Conservation (phyloP, 2,888 invertebrate genomes). For the Eugnorisma glareosa region DNA sequence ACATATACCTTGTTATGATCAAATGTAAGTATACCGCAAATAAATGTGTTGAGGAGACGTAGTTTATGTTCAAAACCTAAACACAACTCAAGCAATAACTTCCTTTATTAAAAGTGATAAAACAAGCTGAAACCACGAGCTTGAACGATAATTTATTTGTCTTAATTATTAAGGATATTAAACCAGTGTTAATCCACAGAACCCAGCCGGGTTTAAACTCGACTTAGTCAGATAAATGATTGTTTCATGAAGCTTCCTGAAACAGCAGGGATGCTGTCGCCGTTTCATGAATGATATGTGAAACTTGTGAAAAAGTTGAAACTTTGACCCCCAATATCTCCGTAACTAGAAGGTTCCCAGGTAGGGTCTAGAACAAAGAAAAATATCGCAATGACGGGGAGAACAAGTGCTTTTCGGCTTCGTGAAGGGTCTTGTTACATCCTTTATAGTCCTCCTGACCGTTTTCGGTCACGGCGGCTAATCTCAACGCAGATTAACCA, state of each 20-base stretch:
- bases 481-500: too few relatives aligned
- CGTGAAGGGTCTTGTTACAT: too few relatives aligned
- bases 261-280: constrained; percentile 39
- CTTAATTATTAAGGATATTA: constrained; percentile 58
- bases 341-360: too few relatives aligned
- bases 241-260: constrained; percentile 59
- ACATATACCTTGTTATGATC: neutral
- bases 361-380: too few relatives aligned
- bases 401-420: too few relatives aligned
- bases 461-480: too few relatives aligned
- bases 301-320: too few relatives aligned
- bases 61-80: neutral
- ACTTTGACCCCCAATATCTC: too few relatives aligned
- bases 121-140: constrained; percentile 27
- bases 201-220: constrained; percentile 54
- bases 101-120: constrained; percentile 21
- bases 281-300: too few relatives aligned
- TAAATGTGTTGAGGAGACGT: neutral
- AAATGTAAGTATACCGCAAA: too few relatives aligned
- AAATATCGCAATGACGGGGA: too few relatives aligned
- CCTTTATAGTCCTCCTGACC: too few relatives aligned
- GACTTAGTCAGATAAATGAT: constrained; percentile 60
- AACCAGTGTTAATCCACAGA: constrained; percentile 60
- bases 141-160: constrained; percentile 56
- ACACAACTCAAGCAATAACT: neutral